Evolutionary conservation across 1,140 invertebrate species (phyloP), one percentile per base, ranked within the genome.

Genomic region (Drosophila paulistorum): DNA sequence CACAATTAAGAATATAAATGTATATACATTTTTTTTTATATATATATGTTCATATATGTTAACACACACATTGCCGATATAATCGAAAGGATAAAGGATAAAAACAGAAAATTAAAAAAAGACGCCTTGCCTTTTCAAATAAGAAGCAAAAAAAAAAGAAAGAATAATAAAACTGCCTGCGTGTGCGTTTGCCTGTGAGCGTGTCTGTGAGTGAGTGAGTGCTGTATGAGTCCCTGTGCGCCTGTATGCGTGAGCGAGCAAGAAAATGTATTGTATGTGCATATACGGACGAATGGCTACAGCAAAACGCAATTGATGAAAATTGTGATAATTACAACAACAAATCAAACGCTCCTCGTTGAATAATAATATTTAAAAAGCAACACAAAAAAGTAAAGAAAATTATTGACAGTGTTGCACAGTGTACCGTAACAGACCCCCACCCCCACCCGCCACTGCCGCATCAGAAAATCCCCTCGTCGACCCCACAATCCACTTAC

Each of bases 251-350:
- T 51, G 59, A 59, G 35, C 39, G 59, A 79, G 66, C 68, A 65
- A 71, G 67, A 69, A 71, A 71, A 54, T 55, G 55, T 74, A 74
- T 72, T 74, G 67, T n/a, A n/a, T n/a, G 79, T 71, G 70, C 74
- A 77, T 70, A 74, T 74, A 74, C 65, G 67, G 67, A 71, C 68
- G 67, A 76, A 79, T 48, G 68, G 74, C 69, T 82, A 66, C 48
- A 66, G 60, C 69, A 71, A 74, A 84, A 69, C 64, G 69, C 72
- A 81, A 65, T 70, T 71, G 81, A 77, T 77, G 68, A 79, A 84
- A 64, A 76, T 77, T 68, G 80, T 89, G 83, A 83, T 87, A 80
- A 77, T 80, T 68, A 77, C 65, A 79, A 80, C 67, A 60, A 57
- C 79, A 79, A 58, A 14, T 57, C 11, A 58, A 59, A 35, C 13